phyloP scores from a whole-genome alignment of 2,797 vertebrate species.

The Xerus rutilus region DNA sequence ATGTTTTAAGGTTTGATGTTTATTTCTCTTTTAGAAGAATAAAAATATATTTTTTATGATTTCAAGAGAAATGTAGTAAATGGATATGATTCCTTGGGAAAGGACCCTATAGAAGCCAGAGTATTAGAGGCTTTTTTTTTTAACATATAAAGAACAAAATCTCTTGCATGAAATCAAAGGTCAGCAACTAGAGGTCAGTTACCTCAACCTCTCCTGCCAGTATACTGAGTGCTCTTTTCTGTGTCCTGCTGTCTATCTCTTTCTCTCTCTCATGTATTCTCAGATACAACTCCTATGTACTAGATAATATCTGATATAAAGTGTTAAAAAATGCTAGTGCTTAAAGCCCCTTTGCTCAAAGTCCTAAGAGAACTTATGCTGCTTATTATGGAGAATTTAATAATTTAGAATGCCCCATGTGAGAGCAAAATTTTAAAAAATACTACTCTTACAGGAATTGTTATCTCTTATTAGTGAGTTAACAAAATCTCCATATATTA shows the following conservation, averaged over 20 bases:
- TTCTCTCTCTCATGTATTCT: not conserved
- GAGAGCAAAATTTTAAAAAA: not conserved
- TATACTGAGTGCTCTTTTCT: no score
- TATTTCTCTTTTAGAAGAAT: slow-evolving; percentile 37
- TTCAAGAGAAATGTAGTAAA: not conserved
- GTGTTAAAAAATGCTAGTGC: not conserved
- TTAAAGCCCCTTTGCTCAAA: not conserved
- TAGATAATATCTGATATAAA: not conserved
- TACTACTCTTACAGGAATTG: not conserved
- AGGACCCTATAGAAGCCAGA: not conserved
- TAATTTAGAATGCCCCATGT: not conserved
- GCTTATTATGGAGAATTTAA: not conserved
- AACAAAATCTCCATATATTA: not conserved
- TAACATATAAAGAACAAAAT: not conserved
- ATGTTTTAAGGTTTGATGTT: not conserved
- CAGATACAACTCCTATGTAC: not conserved
- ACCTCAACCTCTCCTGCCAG: not conserved
- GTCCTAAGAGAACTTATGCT: not conserved
- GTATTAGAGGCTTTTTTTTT: not conserved
- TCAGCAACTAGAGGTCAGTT: not conserved
- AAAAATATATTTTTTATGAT: slow-evolving; percentile 42
- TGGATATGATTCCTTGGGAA: not conserved
- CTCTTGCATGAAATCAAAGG: not conserved
- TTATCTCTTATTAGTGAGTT: not conserved
- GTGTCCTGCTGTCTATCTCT: not conserved